These are phyloP conservation scores for Glaucomys volans DNA, from an alignment of 2,113 vertebrate genomes.

Conservation along the genomic window DNA sequence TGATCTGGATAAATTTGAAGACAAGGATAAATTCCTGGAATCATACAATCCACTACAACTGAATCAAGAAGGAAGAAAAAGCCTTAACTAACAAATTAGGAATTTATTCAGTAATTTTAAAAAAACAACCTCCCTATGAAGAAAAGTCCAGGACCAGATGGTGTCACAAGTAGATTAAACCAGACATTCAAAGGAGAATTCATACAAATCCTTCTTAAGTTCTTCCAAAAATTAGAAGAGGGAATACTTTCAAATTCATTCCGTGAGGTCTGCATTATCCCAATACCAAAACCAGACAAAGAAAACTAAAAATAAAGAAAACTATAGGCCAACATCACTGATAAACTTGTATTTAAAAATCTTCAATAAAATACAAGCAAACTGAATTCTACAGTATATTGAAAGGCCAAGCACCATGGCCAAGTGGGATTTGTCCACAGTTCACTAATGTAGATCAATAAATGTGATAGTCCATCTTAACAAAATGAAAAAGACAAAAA, in stretches of 20 bases:
- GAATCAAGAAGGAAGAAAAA: not conserved
- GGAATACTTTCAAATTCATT: not conserved
- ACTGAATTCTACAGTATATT: not conserved
- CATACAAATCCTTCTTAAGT: not conserved
- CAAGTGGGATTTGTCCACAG: not conserved
- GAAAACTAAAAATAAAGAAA: not conserved
- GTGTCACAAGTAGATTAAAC: not conserved
- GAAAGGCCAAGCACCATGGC: not conserved
- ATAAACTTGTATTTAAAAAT: not conserved
- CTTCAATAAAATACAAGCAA: not conserved
- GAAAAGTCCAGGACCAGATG: not conserved
- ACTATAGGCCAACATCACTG: not conserved
- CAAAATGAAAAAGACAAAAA: not conserved
- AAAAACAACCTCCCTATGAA: not conserved
- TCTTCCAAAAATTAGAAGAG: not conserved
- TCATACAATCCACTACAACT: not conserved
- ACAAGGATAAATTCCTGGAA: not conserved
- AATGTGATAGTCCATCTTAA: not conserved
- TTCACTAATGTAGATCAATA: not conserved
- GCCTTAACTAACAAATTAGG: not conserved
- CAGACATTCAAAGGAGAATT: not conserved
- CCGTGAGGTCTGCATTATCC: too few relatives aligned
- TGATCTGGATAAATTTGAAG: not conserved
- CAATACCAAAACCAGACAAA: not conserved
- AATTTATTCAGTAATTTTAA: not conserved